Evolutionary conservation across 2,113 vertebrate genomes (phyloP), one percentile per base, ranked within the genome.

Genomic region (Felis chaus): DNA sequence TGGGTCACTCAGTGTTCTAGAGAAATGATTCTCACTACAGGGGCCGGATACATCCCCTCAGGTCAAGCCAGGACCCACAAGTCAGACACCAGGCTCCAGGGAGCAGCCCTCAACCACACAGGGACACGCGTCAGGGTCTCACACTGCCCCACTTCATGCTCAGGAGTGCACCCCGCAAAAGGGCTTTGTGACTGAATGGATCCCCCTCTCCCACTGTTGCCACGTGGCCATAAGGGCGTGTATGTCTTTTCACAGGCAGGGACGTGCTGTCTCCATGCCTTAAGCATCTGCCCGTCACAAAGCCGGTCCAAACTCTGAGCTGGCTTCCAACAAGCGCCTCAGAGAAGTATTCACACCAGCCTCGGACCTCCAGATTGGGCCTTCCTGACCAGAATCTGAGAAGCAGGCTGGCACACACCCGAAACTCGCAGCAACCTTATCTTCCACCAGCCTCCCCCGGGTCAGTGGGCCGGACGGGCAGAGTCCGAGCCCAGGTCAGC

Each of bases 31-130:
- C 21, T 48, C 76, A 21, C 33, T 23, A 61, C 19, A 74, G 18
- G 61, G 45, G 25, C 68, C 65, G 48, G n/a, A 36, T 5, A 48
- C 15, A 48, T 18, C 15, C 15, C 84, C n/a, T 48, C 71, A 23
- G 91, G 57, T 53, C 65, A 81, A 71, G 29, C 73, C 25, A 53
- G 65, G 69, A 39, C 19, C 39, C 63, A 39, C 14, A 81, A 55
- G 55, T 84, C 36, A 95, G 93, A 63, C 36, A 9, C 50, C 48
- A 39, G 65, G 25, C 57, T 91, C 36, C 71, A 78, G 45, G 31
- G 31, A 65, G 31, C 15, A n/a, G 14, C 13, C 41, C 27, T 86
- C 63, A 48, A 69, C 76, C 78, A 92, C 39, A 68, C 0, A 1
- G 61, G 29, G 53, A 29, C 57, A n/a, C 11, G 7, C 3, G 8